phyloP scores from a whole-genome alignment of 2,797 vertebrate species.

The Euphonia xanthogaster region DNA sequence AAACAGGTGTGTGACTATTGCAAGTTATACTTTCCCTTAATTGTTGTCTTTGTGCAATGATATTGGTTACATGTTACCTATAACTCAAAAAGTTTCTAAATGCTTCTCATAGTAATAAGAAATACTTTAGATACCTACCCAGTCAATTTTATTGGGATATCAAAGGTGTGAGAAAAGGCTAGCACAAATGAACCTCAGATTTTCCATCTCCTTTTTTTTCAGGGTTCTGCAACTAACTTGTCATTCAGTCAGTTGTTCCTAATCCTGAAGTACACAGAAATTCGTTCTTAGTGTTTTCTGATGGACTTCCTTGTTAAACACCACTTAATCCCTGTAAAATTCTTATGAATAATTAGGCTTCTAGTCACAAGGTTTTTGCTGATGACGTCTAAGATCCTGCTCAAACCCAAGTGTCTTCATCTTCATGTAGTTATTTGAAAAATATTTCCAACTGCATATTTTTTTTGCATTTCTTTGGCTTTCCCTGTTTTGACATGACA shows the following conservation, averaged over 20 bases:
- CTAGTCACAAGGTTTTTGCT: not conserved
- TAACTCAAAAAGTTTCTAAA: not conserved
- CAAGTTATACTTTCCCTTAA: not conserved
- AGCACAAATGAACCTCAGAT: not conserved
- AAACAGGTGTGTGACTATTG: not conserved
- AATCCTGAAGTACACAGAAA: conserved; percentile 14
- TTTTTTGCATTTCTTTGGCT: not conserved
- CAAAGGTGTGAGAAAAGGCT: not conserved
- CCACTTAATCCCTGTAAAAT: conserved; percentile 7
- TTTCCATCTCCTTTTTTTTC: not conserved
- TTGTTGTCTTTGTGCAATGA: not conserved
- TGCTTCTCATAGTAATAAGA: not conserved
- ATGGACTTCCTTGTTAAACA: not conserved
- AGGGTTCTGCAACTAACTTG: not conserved
- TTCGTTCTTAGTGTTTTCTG: conserved; percentile 30
- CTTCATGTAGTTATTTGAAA: not conserved
- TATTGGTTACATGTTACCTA: not conserved
- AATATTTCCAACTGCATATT: not conserved
- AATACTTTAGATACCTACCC: not conserved
- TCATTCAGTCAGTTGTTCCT: not conserved
- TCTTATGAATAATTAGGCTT: conserved; percentile 18
- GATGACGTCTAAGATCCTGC: not conserved
- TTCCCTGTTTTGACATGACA: not conserved
- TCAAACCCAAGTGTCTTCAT: not conserved
- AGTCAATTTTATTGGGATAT: not conserved